Evolutionary conservation across 2,888 invertebrate species (phyloP), one percentile per base, ranked within the genome.

Genomic region (Drosophila robusta): DNA sequence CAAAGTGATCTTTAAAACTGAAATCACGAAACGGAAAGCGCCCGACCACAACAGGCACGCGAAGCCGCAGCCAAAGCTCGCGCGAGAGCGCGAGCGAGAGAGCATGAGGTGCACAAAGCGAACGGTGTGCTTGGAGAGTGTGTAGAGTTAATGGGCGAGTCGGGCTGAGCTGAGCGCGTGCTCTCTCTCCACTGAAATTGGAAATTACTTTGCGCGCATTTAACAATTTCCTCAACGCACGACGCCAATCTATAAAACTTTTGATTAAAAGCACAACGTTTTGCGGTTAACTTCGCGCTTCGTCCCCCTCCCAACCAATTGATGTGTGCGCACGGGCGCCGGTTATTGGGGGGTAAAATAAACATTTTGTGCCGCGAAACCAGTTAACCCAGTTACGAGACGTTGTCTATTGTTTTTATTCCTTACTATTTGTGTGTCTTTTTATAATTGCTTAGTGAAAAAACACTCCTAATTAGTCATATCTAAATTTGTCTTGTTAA

Each of bases 171-270:
- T 32, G 11, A 32, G 16, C 14, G 14, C 41, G 32, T 39, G 22
- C 8, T 22, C 14, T 32, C 47, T 29, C 16, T 46, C 46, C 38
- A 14, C 38, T 11, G 47, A 56, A 57, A 74, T 68, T 68, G 77
- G 77, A 72, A 87, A 83, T 87, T 81, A 64, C 61, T 83, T 87
- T 80, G 89, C 89, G 89, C 51, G 63, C 68, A 47, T 72, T 78
- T 62, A 75, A 61, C 84, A 78, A 78, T 87, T 87, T 74, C 67
- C 84, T 78, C 70, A 68, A 72, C 34, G 72, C 81, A 72, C 67
- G 63, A 77, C 87, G 87, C 88, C 76, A 88, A 83, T 82, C 87
- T 69, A 88, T 88, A 86, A 76, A 72, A 82, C 73, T 86, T 88
- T 88, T 82, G 72, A 79, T 82, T 80, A 87, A 82, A 87, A 87